These are phyloP conservation scores for Protodeltote pygarga DNA, from an alignment of 2,888 invertebrate species.

Conservation along the genomic window DNA sequence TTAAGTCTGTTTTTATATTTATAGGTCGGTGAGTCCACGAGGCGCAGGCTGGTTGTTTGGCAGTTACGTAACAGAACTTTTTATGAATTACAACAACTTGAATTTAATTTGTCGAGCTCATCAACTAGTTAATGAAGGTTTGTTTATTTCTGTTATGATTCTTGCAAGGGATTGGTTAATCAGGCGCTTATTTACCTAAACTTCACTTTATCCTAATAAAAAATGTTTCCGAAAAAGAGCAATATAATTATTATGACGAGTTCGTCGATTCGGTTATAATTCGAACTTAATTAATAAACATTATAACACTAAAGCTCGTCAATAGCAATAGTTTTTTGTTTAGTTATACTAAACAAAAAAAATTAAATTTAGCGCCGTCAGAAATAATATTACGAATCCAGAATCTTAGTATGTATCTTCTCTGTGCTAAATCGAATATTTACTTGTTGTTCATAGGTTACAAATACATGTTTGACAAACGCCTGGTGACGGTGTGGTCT, in stretches of 20 bases:
- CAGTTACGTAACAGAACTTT: conserved; percentile 96
- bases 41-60: conserved; percentile 99
- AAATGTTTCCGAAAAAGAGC: no score
- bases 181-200: not conserved
- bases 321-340: no score
- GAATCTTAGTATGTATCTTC: no score
- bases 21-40: conserved; percentile 94
- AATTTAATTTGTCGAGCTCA: conserved; percentile 98
- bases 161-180: not conserved
- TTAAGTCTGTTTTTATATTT: conserved; percentile 39
- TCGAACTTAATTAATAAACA: no score
- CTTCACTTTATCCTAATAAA: no score
- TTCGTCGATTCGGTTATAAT: no score
- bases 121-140: conserved; percentile 99
- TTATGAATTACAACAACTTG: conserved; percentile 97
- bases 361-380: no score
- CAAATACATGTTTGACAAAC: conserved; percentile 99
- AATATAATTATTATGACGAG: no score
- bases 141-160: not conserved
- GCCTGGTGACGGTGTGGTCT: conserved; percentile 99
- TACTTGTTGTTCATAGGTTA: conserved; percentile 89
- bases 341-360: no score
- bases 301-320: no score
- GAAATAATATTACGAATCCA: no score
- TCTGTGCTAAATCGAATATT: no score